phyloP scores from a whole-genome alignment of 53 echinoderm and acorn worm genomes.

The Mesocentrotus franciscanus region DNA sequence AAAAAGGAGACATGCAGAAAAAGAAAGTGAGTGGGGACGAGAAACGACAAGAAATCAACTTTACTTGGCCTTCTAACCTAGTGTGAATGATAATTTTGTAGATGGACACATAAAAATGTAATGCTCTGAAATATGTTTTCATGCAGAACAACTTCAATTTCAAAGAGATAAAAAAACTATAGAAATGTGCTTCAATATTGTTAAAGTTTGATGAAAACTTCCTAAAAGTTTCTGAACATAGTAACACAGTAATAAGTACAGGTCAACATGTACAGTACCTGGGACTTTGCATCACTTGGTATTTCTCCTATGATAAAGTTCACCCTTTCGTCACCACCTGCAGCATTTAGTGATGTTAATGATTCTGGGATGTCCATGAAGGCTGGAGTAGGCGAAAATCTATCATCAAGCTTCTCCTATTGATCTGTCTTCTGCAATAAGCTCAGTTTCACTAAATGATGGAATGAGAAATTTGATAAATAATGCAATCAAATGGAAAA shows the following conservation, averaged over 20 bases:
- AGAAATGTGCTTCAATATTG: not conserved
- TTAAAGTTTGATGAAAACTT: not conserved
- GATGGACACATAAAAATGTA: not conserved
- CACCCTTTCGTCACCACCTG: not conserved
- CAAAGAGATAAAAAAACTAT: not conserved
- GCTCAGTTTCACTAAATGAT: not conserved
- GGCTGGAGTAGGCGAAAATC: not conserved
- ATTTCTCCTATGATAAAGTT: slow-evolving; percentile 1
- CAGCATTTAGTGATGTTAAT: not conserved
- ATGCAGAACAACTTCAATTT: not conserved
- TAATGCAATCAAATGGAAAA: not conserved
- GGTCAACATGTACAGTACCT: not conserved
- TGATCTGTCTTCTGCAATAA: not conserved
- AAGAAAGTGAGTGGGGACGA: too few species aligned
- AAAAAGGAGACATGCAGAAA: too few species aligned
- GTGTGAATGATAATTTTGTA: not conserved
- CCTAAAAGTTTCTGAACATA: not conserved
- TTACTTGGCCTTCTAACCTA: not conserved
- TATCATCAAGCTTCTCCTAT: not conserved
- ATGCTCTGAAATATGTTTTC: not conserved
- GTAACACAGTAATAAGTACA: not conserved
- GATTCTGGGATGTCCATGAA: not conserved
- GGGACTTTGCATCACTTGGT: slow-evolving; percentile 21
- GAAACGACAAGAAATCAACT: too few species aligned
- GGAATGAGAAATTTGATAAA: not conserved